A percentile compares a stretch with the other conserved stretches of the same genome.
Evolutionary conservation across 2,113 vertebrate species (phyloP).

Genomic region (Menura novaehollandiae): DNA sequence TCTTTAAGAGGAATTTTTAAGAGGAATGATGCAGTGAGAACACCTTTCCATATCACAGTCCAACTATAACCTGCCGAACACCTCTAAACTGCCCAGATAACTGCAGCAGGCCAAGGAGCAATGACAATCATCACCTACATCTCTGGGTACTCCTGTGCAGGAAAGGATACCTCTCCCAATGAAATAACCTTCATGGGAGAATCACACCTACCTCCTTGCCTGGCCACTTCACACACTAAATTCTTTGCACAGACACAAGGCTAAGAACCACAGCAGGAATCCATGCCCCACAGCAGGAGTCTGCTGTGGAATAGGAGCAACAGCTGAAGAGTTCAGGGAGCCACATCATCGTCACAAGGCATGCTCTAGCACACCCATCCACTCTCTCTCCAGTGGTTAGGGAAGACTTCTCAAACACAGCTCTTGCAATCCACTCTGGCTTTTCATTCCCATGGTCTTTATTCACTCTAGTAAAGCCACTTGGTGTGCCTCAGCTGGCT

Average conservation of each 20-base stretch:
- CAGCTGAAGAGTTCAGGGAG: not conserved
- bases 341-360: rapidly evolving
- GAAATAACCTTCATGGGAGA: not conserved
- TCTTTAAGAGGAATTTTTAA: not conserved
- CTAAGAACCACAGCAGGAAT: not conserved
- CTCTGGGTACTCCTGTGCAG: not conserved
- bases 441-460: not conserved
- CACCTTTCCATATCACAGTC: not conserved
- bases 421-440: not conserved
- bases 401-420: not conserved
- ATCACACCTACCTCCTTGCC: not conserved
- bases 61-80: not conserved
- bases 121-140: not conserved
- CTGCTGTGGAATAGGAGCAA: not conserved
- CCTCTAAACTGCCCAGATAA: not conserved
- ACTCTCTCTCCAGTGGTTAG: not conserved
- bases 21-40: not conserved
- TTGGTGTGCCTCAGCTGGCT: not conserved
- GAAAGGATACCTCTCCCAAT: not conserved
- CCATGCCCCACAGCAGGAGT: rapidly evolving
- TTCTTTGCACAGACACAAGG: not conserved
- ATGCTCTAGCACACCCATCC: not conserved
- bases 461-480: not conserved
- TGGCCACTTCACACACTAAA: not conserved
- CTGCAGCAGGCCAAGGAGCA: not conserved